These are phyloP conservation scores for Polydesmus complanatus DNA, from an alignment of 2,888 invertebrate genomes.

Conservation along the genomic window DNA sequence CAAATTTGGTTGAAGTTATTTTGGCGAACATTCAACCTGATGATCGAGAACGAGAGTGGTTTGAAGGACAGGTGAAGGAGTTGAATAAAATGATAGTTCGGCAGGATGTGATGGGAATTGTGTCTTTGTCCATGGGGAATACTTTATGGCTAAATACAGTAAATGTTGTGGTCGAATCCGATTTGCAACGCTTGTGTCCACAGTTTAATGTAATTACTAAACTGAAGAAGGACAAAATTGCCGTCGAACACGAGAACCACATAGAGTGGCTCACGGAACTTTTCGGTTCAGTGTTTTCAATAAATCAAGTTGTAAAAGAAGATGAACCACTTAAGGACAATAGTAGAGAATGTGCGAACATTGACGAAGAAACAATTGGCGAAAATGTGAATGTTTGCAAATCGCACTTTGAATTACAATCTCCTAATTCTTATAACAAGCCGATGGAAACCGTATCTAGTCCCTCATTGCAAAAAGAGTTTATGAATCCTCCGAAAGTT, in stretches of 20 bases:
- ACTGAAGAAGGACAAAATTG: neutral
- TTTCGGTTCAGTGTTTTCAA: neutral
- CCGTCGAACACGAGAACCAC: neutral
- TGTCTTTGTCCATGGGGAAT: slow-evolving; percentile 42
- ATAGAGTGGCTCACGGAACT: neutral
- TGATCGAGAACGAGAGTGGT: slow-evolving; percentile 43
- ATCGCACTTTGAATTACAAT: neutral
- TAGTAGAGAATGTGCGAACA: neutral
- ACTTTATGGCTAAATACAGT: slow-evolving; percentile 42
- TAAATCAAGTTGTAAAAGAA: neutral
- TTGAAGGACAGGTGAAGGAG: slow-evolving; percentile 38
- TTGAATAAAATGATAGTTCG: slow-evolving; percentile 24
- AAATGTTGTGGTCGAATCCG: neutral
- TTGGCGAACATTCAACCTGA: slow-evolving; percentile 39
- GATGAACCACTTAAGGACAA: neutral
- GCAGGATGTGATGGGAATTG: slow-evolving; percentile 17
- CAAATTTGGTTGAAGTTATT: slow-evolving; percentile 40
- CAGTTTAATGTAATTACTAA: neutral
- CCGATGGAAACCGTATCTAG: neutral
- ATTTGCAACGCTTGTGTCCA: neutral
- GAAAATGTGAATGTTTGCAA: neutral
- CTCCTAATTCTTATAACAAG: neutral
- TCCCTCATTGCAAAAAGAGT: neutral
- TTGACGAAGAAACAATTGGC: neutral
- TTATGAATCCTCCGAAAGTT: too few species aligned